A percentile compares a stretch with the other conserved stretches of the same genome.
Evolutionary conservation across 2,113 vertebrate genomes (phyloP).

Genomic region (Phaethon lepturus): DNA sequence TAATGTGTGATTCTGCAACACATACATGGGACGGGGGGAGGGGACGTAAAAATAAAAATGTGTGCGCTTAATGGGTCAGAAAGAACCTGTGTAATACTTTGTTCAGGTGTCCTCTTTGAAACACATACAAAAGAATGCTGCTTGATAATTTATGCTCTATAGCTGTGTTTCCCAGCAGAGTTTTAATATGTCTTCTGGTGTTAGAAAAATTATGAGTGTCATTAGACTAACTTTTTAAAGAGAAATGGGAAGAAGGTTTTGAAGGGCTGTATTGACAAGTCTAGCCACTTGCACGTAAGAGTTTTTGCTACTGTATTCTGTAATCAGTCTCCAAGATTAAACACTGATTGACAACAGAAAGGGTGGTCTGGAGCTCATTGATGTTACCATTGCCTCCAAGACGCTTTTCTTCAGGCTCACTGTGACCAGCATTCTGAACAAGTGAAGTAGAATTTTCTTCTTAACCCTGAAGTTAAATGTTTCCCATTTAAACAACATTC

Average conservation of each 20-base stretch:
- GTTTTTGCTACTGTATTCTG: not conserved
- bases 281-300: not conserved
- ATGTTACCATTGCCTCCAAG: not conserved
- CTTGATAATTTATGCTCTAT: not conserved
- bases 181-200: not conserved
- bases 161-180: not conserved
- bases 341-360: not conserved
- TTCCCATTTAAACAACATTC: not conserved
- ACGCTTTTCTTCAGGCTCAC: not conserved
- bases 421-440: not conserved
- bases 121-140: not conserved
- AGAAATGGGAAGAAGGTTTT: not conserved
- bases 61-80: not conserved
- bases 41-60: not conserved
- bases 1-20: not conserved
- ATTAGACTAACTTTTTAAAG: not conserved
- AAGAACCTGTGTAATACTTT: not conserved
- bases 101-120: not conserved
- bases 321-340: not conserved
- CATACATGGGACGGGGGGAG: not conserved
- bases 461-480: not conserved
- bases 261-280: not conserved
- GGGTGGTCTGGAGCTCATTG: not conserved
- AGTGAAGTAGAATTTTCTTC: not conserved
- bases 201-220: not conserved